Conservation (phyloP, 2,888 invertebrate genomes). For the Lepidocyrtinus sp. region DNA sequence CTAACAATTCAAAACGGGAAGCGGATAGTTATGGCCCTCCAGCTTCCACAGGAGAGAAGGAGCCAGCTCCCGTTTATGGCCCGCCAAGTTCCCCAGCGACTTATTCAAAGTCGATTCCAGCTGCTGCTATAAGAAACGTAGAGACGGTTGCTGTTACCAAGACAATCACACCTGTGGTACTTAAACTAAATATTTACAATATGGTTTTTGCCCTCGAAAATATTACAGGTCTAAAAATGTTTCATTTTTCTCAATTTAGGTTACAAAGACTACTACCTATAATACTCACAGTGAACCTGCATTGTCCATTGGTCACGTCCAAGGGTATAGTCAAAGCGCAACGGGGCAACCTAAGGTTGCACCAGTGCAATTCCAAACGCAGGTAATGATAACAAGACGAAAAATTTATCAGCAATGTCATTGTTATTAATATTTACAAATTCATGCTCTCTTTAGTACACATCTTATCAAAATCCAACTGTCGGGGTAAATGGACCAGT, state of each 20-base stretch:
- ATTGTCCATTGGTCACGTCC: slow-evolving; percentile 65
- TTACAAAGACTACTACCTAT: slow-evolving; percentile 68
- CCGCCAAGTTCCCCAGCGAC: slow-evolving; percentile 29
- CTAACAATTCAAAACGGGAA: slow-evolving; percentile 31
- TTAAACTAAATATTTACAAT: slow-evolving; percentile 68
- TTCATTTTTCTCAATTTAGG: no score
- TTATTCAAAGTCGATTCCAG: slow-evolving; percentile 64
- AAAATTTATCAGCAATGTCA: no score
- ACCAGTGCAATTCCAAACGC: slow-evolving; percentile 62
- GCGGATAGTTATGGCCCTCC: slow-evolving; percentile 36
- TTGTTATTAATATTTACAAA: no score
- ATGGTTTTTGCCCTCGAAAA: no score
- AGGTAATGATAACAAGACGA: no score
- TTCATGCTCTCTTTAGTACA: no score
- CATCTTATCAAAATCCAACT: slow-evolving; percentile 66
- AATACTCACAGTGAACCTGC: slow-evolving; percentile 68
- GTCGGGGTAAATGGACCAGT: slow-evolving; percentile 69
- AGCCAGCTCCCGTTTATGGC: slow-evolving; percentile 35
- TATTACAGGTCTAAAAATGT: no score
- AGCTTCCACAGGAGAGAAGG: background rate
- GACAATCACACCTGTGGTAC: slow-evolving; percentile 69
- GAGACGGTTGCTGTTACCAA: slow-evolving; percentile 68
- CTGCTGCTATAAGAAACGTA: slow-evolving; percentile 68
- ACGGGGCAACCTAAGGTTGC: slow-evolving; percentile 64
- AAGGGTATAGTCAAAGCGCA: slow-evolving; percentile 66